Evolutionary conservation across 2,797 vertebrate species (phyloP), one percentile per base, ranked within the genome.

Genomic region (Peromyscus eremicus): DNA sequence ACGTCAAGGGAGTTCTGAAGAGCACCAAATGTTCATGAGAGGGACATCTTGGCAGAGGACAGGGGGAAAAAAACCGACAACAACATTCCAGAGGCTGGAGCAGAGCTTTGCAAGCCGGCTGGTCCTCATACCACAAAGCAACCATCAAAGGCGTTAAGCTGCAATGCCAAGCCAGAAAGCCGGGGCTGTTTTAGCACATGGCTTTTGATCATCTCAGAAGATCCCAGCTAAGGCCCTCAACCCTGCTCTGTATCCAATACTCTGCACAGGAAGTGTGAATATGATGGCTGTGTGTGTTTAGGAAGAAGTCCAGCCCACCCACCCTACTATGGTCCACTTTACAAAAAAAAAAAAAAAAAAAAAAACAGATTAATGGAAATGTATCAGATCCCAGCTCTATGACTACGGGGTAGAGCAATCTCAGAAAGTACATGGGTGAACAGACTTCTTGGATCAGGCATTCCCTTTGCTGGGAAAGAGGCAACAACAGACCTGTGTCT

Each of bases 151-250:
- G 81, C 2, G 1, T 19, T 60, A 93, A 84, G 71, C 40, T 79
- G 71, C 27, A 34, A 23, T 60, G 89, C 79, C 60, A n/a, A 88
- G 46, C 32, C 64, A 64, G 37, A 90, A 52, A 93, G 94, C 57
- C 21, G 3, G n/a, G 17, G 23, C 81, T 34, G 0, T 34, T n/a
- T 81, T 6, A 52, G 43, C 34, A 79, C 13, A 82, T 12, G 70
- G 49, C 83, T 96, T 96, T 19, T 90, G 81, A 94, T 94, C 90
- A 93, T 68, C 46, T 52, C 76, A 76, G 55, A 95, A 90, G 85
- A 88, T 64, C 17, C 84, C 85, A n/a, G 83, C 64, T 73, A 66
- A 94, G n/a, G 68, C 77, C 76, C 25, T 37, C 92, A 70, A n/a
- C n/a, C 57, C 17, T 62, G 8, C 21, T 89, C 66, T n/a, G 7